Evolutionary conservation across 2,113 vertebrate genomes (phyloP).

Genomic region (Marcusenius ussheri): DNA sequence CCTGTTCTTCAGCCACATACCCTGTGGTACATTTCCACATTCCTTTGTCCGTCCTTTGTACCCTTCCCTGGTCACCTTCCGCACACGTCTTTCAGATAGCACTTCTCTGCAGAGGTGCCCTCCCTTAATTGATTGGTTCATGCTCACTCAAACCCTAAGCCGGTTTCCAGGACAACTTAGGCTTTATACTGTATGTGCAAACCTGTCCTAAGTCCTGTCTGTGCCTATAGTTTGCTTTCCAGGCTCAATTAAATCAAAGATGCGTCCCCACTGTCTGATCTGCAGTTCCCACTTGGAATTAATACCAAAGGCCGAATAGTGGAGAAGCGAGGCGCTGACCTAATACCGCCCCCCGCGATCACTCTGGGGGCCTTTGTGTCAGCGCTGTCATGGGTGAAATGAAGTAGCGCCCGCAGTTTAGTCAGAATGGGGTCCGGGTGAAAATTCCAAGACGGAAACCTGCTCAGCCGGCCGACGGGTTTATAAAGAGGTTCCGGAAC

Average conservation of each 20-base stretch:
- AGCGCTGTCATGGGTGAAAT: slow-evolving; percentile 25
- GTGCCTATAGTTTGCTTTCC: background rate
- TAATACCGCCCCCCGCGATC: slow-evolving; percentile 1
- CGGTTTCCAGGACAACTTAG: background rate
- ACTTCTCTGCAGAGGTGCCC: background rate
- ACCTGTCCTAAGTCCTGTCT: slow-evolving; percentile 4
- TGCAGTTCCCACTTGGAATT: slow-evolving; percentile 14
- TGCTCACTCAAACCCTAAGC: background rate
- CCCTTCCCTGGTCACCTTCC: background rate
- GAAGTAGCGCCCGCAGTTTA: slow-evolving; percentile 17
- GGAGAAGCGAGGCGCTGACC: background rate
- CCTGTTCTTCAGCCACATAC: background rate
- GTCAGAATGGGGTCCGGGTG: slow-evolving; percentile 3
- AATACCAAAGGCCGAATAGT: background rate
- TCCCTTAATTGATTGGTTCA: background rate
- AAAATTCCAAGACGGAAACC: slow-evolving; percentile 8
- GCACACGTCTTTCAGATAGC: background rate
- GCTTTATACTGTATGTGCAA: background rate
- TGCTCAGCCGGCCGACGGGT: background rate
- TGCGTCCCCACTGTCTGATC: slow-evolving; percentile 4
- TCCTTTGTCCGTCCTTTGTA: background rate
- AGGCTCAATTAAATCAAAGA: slow-evolving; percentile 19
- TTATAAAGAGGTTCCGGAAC: background rate
- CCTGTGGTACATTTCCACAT: background rate
- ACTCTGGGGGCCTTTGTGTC: slow-evolving; percentile 2